These are phyloP conservation scores for Marmota flaviventris DNA, from an alignment of 2,113 vertebrate species.

Conservation along the genomic window DNA sequence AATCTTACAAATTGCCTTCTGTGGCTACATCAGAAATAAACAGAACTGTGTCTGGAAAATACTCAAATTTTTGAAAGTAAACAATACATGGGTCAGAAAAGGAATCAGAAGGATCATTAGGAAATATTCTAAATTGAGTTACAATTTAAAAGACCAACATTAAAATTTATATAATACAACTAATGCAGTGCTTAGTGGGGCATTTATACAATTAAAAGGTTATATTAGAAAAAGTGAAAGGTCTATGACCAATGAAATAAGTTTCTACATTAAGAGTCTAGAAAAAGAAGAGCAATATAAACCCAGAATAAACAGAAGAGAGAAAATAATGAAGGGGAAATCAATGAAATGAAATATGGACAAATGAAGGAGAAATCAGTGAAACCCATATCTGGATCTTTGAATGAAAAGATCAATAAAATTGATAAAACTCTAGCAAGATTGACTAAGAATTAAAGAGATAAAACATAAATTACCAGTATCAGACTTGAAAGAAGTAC, in stretches of 20 bases:
- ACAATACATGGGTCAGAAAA: neutral
- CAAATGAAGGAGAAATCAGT: conserved; percentile 34
- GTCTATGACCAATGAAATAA: neutral
- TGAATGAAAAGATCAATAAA: conserved; percentile 23
- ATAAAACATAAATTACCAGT: conserved; percentile 16
- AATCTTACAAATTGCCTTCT: conserved; percentile 19
- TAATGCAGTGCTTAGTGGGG: neutral
- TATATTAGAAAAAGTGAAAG: conserved; percentile 5
- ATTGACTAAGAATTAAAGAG: neutral
- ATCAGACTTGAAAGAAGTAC: neutral
- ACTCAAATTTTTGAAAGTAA: conserved; percentile 10
- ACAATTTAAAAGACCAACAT: neutral
- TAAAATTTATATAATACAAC: neutral
- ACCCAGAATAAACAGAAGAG: conserved; percentile 2
- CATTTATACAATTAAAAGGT: conserved; percentile 29
- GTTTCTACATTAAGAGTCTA: neutral
- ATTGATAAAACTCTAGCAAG: neutral
- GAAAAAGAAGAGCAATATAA: neutral
- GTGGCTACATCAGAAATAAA: conserved; percentile 16
- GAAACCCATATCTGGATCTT: neutral
- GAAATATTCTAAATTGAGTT: conserved; percentile 44
- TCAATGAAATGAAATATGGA: conserved; percentile 41
- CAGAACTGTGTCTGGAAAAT: neutral
- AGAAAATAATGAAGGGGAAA: neutral
- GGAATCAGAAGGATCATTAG: neutral